Base-by-base conservation (phyloP, 2,113 vertebrate genomes). In the Malurus alboscapulatus region DNA sequence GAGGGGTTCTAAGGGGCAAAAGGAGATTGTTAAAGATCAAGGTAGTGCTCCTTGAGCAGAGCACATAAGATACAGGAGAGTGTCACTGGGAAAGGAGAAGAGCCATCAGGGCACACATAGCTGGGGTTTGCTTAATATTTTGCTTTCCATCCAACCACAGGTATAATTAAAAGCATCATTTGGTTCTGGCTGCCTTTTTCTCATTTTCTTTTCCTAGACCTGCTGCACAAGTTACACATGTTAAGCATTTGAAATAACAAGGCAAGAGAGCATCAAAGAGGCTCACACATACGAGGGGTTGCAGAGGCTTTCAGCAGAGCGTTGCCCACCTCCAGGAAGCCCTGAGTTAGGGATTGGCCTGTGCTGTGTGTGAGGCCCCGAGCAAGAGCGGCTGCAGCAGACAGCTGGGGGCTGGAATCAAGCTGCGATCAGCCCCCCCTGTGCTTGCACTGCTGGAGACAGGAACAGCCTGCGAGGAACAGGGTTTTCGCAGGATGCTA, bases 161-260 rank as follows among this genome's bases (percentile, higher is more conserved):
- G 91, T 94, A 88, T 86, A 90, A 94, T 91, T 90, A 93, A 94
- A 96, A 85, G 59, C 82, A 91, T 30, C 74, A 14, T 29, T 87
- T 77, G 66, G 27, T 66, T 71, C 50, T 40, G 59, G 36, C 20
- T 90, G 83, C 18, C 38, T 85, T 85, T 62, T 73, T 26, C 54
- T 86, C 5, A 71, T 92, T 94, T 92, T 90, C 20, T 73, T 87
- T 88, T 90, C 67, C 89, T 76, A 94, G 71, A 94, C 84, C 82
- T 91, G 51, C 88, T 92, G 48, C 34, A 88, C 21, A 55, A 95
- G 17, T 79, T 76, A 76, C 65, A 95, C n/a, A 71, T 84, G 78
- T 45, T 78, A 91, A 86, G 55, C 48, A 80, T 94, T 95, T 92
- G 87, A 83, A 90, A 83, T 80, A 91, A 91, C 44, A 86, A 71